These are phyloP conservation scores for Thaleichthys pacificus DNA, from an alignment of 2,797 vertebrate genomes.

Conservation along the genomic window DNA sequence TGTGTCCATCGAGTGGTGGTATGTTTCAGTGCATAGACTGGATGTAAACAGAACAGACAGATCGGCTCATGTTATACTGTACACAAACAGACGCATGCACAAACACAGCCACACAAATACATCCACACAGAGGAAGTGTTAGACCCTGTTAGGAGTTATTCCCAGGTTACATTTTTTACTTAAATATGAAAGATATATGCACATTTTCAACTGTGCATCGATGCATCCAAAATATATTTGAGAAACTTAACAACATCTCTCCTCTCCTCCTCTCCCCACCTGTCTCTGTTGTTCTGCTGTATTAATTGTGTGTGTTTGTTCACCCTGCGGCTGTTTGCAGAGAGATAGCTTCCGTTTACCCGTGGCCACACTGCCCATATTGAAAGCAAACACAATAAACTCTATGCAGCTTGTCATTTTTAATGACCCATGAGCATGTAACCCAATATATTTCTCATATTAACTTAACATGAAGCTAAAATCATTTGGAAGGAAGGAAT, in stretches of 20 bases:
- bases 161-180: background rate
- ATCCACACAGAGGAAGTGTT: background rate
- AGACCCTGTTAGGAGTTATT: background rate
- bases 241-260: background rate
- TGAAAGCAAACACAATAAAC: conserved; percentile 71
- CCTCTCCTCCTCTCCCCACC: conserved; percentile 42
- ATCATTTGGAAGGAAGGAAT: conserved; percentile 40
- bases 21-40: background rate
- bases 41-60: background rate
- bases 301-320: conserved; percentile 68
- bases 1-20: conserved; percentile 11
- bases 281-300: conserved; percentile 49
- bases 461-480: conserved; percentile 33
- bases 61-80: background rate
- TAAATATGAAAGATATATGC: background rate
- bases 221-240: background rate
- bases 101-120: background rate
- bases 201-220: background rate
- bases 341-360: conserved; percentile 64
- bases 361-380: conserved; percentile 53
- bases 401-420: conserved; percentile 51
- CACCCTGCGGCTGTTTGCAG: conserved; percentile 64
- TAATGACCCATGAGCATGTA: conserved; percentile 33
- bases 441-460: conserved; percentile 51
- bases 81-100: background rate